Percentiles rank a stretch among this genome's conserved stretches.
Evolutionary conservation across 2,797 vertebrate genomes (phyloP).

Genomic region (Hyperoplus immaculatus): DNA sequence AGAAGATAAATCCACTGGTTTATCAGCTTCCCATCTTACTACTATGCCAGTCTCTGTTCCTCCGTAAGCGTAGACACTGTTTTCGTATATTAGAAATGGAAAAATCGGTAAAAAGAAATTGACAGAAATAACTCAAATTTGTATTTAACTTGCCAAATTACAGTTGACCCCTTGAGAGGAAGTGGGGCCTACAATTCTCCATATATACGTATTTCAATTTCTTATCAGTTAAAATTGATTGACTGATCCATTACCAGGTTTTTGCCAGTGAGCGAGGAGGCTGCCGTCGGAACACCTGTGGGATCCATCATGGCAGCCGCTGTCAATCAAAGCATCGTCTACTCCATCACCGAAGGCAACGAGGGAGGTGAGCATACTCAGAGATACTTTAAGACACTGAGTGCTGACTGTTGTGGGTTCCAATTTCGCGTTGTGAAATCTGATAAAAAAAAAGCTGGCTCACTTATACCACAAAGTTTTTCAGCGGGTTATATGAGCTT

Average conservation of each 20-base stretch:
- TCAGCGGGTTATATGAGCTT: neutral
- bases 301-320: conserved; percentile 89
- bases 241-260: conserved; percentile 85
- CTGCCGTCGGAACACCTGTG: conserved; percentile 86
- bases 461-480: neutral
- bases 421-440: neutral
- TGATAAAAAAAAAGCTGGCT: conserved; percentile 11
- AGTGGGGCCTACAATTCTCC: conserved; percentile 26
- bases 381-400: conserved; percentile 23
- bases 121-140: conserved; percentile 48
- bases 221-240: conserved; percentile 58
- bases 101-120: conserved; percentile 23
- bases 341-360: conserved; percentile 92
- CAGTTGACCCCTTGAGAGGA: conserved; percentile 30
- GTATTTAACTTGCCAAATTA: conserved; percentile 53
- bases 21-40: conserved; percentile 1
- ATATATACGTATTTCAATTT: conserved; percentile 58
- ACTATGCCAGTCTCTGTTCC: neutral
- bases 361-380: conserved; percentile 76
- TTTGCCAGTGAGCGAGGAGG: conserved; percentile 90
- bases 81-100: conserved; percentile 1
- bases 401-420: neutral
- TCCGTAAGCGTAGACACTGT: conserved; percentile 12
- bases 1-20: neutral
- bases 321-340: conserved; percentile 94